Evolutionary conservation across 1,140 invertebrate genomes (phyloP).

Genomic region (Cherax destructor): DNA sequence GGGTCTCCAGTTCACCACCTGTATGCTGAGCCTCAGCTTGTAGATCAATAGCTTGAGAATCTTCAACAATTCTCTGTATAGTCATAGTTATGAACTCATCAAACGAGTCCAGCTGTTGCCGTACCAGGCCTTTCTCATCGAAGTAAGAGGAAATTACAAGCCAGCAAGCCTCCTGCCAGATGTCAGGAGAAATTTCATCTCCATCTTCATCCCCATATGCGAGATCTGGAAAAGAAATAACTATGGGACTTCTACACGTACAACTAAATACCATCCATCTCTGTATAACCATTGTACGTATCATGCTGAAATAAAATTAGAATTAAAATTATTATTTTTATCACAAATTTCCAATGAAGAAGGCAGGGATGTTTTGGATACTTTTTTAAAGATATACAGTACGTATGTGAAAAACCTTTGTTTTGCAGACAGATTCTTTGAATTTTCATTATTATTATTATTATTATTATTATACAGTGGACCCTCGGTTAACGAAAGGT

Average conservation of each 20-base stretch:
- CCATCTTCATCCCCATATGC: constrained; percentile 80
- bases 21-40: constrained; percentile 98
- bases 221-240: constrained; percentile 58
- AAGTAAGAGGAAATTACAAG: constrained; percentile 99
- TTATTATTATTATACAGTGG: too few species aligned
- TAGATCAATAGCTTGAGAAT: constrained; percentile 97
- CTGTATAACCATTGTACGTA: too few species aligned
- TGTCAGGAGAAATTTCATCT: constrained; percentile 94
- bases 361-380: not conserved
- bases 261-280: too few species aligned
- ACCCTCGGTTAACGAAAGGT: too few species aligned
- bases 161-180: constrained; percentile 99
- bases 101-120: constrained; percentile 98
- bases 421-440: too few species aligned
- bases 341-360: not conserved
- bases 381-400: not conserved
- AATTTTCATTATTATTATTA: too few species aligned
- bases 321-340: not conserved
- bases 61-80: constrained; percentile 98
- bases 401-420: not conserved
- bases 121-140: constrained; percentile 98
- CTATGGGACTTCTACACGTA: not conserved
- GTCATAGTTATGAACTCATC: constrained; percentile 99
- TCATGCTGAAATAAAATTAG: not conserved
- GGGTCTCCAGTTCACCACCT: constrained; percentile 92